Evolutionary conservation across 2,888 invertebrate genomes (phyloP), one percentile per base, ranked within the genome.

Genomic region (Sinelater perroti): DNA sequence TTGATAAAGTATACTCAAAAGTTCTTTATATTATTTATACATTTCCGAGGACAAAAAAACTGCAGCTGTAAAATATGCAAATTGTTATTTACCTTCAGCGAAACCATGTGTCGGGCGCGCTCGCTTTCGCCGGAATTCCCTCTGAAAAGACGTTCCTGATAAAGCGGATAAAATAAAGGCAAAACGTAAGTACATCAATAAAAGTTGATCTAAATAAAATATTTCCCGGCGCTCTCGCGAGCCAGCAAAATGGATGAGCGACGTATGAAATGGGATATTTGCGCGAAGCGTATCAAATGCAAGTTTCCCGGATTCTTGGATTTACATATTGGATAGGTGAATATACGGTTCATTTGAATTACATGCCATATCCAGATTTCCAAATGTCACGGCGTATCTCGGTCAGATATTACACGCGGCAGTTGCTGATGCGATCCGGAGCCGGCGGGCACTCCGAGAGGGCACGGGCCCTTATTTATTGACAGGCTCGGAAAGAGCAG

Each of bases 321-420:
- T 56, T 56, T 56, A 51, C 51, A 51, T 51, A 56, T 51, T 45
- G 45, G 56, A 56, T 56, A 56, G 56, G 56, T 56, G 56, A 51
- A 56, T 51, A 56, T 56, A 46, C 56, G 56, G 56, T 56, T 56
- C 56, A 56, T 56, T 56, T 56, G 56, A 56, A 47, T 42, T 56
- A 49, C 49, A 56, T 56, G 56, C 56, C 56, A 50, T 50, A 35
- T 42, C 49, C 56, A 56, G 56, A 56, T 56, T 56, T 49, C 24
- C 35, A 30, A 56, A 50, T 49, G 35, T 42, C 50, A 44, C 42
- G 21, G 33, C 35, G 20, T 46, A 52, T 52, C 17, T 28, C 40
- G 31, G 33, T 40, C 30, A 24, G 26, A 40, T 33, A 33, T 42
- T 24, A 44, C 24, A 42, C 8, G 20, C 42, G 17, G 16, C 7